Evolutionary conservation across 1,140 invertebrate genomes (phyloP), one percentile per base, ranked within the genome.

Genomic region (Drosophila nannoptera): DNA sequence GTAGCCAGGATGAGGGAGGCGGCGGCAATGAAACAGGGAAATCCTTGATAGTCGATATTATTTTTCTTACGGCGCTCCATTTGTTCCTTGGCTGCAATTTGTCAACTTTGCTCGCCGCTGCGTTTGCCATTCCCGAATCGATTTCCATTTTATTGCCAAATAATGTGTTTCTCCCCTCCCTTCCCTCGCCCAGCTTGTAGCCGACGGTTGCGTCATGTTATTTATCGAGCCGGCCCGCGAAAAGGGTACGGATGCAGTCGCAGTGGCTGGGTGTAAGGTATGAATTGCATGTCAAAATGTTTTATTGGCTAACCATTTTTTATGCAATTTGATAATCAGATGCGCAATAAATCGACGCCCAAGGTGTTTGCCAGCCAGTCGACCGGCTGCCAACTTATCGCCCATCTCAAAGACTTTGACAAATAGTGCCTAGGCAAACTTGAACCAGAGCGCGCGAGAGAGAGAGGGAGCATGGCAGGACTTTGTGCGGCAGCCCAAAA

Each of bases 101-200:
- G 80, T 83, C 80, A 83, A 83, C 80, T 83, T 76, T 84, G 75
- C 72, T 75, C 62, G 69, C 69, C 68, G 59, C 64, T 38, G 36
- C 36, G 16, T 46, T 53, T 53, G 36, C 59, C 60, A 35, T 54
- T 50, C 52, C 65, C 60, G 75, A 86, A 86, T 86, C 81, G 81
- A 86, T 86, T 86, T 87, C 81, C 81, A 81, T 87, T 87, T 87
- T 87, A 86, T 87, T 87, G 80, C 84, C 80, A 87, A 87, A 87
- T 87, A 87, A 87, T 87, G 84, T 80, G 54, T 73, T 72, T 65
- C 73, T 67, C 33, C 43, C 22, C 8, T 38, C 8, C 8, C 6
- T 14, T 5, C n/a, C 40, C 40, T 43, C 12, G 2, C 7, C 12
- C 40, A 46, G 48, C 66, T 1, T 22, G 22, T 3, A 22, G 22